Percentiles rank a stretch among this genome's conserved stretches.
phyloP scores from a whole-genome alignment of 2,888 invertebrate genomes.

The Enchytraeus crypticus region DNA sequence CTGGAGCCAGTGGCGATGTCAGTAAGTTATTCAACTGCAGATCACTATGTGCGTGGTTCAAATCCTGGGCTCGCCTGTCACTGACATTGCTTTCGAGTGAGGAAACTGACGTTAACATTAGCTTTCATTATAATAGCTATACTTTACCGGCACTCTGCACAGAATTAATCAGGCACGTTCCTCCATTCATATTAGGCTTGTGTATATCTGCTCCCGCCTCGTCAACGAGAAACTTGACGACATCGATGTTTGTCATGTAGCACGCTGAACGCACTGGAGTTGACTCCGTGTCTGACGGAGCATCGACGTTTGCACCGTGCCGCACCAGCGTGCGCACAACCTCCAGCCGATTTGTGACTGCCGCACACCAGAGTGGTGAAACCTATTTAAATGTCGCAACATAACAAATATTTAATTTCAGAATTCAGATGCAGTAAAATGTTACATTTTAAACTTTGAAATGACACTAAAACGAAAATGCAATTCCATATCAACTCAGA shows the following conservation, averaged over 20 bases:
- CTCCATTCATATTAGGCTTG: slow-evolving; percentile 78
- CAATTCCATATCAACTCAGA: neutral
- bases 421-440: neutral
- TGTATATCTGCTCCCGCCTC: slow-evolving; percentile 54
- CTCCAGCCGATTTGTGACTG: slow-evolving; percentile 70
- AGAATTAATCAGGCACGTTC: slow-evolving; percentile 84
- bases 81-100: no score
- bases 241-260: slow-evolving; percentile 60
- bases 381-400: slow-evolving; percentile 52
- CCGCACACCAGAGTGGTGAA: slow-evolving; percentile 84
- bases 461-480: no score
- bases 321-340: slow-evolving; percentile 69
- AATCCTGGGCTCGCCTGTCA: no score
- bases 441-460: no score
- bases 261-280: slow-evolving; percentile 78
- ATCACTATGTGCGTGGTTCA: no score
- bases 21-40: no score
- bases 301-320: slow-evolving; percentile 76
- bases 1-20: no score
- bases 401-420: neutral
- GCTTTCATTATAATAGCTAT: no score
- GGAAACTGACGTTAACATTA: no score
- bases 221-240: slow-evolving; percentile 27
- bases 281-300: slow-evolving; percentile 76
- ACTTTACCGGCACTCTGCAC: slow-evolving; percentile 84